phyloP scores from a whole-genome alignment of 2,113 vertebrate species.

The Cyprinodon brontotheroides region DNA sequence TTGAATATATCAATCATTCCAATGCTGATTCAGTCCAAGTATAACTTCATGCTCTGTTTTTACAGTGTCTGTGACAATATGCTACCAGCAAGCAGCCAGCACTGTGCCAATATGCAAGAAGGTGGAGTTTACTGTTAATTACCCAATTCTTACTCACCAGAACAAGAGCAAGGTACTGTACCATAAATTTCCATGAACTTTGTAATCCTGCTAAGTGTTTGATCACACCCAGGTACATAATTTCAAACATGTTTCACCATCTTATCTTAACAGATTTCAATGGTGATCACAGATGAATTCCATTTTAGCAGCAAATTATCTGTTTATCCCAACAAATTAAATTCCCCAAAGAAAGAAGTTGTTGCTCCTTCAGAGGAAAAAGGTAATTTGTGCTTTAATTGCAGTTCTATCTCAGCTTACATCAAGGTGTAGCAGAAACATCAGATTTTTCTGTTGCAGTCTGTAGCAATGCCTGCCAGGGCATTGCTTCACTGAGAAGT shows the following conservation, averaged over 20 bases:
- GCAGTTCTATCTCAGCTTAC: too few species aligned
- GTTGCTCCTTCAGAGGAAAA: constrained; percentile 46
- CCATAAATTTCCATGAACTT: background rate
- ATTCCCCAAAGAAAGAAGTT: background rate
- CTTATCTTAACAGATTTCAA: constrained; percentile 51
- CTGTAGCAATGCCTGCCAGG: background rate
- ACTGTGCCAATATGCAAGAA: constrained; percentile 54
- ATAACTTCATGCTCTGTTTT: constrained; percentile 29
- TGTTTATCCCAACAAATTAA: background rate
- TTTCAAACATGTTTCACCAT: background rate
- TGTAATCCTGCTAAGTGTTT: background rate
- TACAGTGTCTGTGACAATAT: constrained; percentile 61
- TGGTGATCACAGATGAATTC: constrained; percentile 50
- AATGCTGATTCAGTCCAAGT: background rate
- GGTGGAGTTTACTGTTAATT: constrained; percentile 63
- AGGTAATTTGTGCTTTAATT: constrained; percentile 47
- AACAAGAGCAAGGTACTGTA: constrained; percentile 52
- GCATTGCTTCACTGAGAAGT: background rate
- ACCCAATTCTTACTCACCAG: background rate
- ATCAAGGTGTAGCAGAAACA: background rate
- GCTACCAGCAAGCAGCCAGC: constrained; percentile 24
- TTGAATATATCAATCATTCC: background rate
- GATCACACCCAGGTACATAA: background rate
- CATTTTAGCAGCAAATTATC: constrained; percentile 53
- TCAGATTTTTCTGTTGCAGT: background rate